phyloP scores from a whole-genome alignment of 2,797 vertebrate species.

The Nyctalus aviator region DNA sequence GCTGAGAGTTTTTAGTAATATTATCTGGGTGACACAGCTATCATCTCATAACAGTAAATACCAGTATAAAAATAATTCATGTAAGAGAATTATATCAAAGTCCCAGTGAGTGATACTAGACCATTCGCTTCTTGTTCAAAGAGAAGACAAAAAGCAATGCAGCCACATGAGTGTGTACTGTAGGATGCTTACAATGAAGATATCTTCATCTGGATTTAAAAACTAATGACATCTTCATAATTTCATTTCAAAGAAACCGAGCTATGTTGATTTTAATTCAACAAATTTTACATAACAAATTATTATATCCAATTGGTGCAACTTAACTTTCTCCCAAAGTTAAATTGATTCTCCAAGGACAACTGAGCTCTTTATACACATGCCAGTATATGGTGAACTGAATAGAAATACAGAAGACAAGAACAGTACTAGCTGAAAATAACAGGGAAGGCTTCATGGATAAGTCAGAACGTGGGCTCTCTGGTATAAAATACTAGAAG shows the following conservation, averaged over 20 bases:
- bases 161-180: background rate
- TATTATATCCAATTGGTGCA: background rate
- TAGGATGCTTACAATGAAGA: background rate
- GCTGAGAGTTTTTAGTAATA: background rate
- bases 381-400: background rate
- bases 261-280: conserved; percentile 21
- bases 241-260: conserved; percentile 48
- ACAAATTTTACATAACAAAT: background rate
- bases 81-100: conserved; percentile 1
- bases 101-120: conserved; percentile 2
- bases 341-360: conserved; percentile 4
- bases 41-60: background rate
- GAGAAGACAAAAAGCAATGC: background rate
- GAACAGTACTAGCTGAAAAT: background rate
- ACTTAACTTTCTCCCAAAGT: background rate
- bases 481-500: background rate
- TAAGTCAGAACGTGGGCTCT: conserved; percentile 18
- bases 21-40: background rate
- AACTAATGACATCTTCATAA: background rate
- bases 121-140: background rate
- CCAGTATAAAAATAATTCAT: background rate
- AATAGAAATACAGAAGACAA: conserved; percentile 25
- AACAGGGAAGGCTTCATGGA: background rate
- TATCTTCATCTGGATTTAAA: background rate
- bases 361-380: background rate